Evolutionary conservation across 2,888 invertebrate genomes (phyloP), one percentile per base, ranked within the genome.

Genomic region (Candidula unifasciata): DNA sequence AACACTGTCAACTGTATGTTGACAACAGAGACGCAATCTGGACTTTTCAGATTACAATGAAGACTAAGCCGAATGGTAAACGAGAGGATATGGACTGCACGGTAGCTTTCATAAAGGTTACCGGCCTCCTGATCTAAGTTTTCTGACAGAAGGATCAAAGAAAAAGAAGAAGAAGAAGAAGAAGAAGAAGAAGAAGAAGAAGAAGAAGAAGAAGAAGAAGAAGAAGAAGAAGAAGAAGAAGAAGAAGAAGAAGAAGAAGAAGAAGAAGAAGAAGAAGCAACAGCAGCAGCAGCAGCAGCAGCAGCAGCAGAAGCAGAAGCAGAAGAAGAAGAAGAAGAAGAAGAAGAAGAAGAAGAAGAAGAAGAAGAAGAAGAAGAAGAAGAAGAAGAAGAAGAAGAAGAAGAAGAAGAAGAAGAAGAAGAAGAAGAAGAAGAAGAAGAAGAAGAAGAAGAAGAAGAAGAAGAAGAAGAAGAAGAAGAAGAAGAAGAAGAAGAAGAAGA

Each of bases 221-320:
- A 57, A 84, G 21, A 60, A n/a, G 35, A 16, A 73, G 79, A 66
- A 54, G 73, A 44, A 64, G 68, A 54, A 73, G 60, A 64, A 44
- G 74, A 66, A 80, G 37, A 64, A 73, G 52, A 66, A 52, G 37
- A 73, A 37, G 52, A 33, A 64, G 66, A 66, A 52, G 60, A 71
- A 74, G 66, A 66, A 73, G 77, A 60, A 73, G 44, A 73, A 44
- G 64, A 80, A 52, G 16, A 37, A 73, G 80, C n/a, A n/a, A n/a
- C n/a, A n/a, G n/a, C n/a, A n/a, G n/a, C n/a, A n/a, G n/a, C n/a
- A n/a, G n/a, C n/a, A n/a, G n/a, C n/a, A n/a, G n/a, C n/a, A n/a
- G n/a, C n/a, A n/a, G n/a, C n/a, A n/a, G n/a, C n/a, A n/a, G n/a
- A n/a, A n/a, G n/a, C n/a, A n/a, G n/a, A n/a, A n/a, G n/a, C n/a